These are phyloP conservation scores for Scophthalmus maximus DNA, from an alignment of 2,113 vertebrate species.

Conservation along the genomic window DNA sequence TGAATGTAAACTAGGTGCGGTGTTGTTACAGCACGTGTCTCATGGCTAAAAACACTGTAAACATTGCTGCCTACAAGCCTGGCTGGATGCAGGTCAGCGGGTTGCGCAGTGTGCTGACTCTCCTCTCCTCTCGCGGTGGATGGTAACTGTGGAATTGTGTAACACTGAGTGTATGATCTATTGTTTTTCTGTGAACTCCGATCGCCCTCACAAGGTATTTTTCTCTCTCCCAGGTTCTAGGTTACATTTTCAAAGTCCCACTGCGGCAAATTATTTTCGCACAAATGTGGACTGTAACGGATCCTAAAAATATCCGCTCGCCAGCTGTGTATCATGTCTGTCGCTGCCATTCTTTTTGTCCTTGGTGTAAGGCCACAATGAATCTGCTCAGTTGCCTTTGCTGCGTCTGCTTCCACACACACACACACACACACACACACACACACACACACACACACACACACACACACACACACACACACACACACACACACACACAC, in stretches of 20 bases:
- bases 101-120: conserved; percentile 21
- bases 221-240: background rate
- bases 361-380: conserved; percentile 20
- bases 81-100: conserved; percentile 34
- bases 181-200: background rate
- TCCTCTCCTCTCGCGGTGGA: background rate
- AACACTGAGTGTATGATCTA: background rate
- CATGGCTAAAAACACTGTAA: conserved; percentile 33
- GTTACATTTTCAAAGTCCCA: too few species aligned
- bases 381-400: conserved; percentile 39
- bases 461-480: conserved; percentile 19
- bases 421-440: conserved; percentile 18
- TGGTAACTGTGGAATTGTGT: conserved; percentile 17
- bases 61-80: conserved; percentile 12
- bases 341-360: conserved; percentile 11
- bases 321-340: conserved; percentile 11
- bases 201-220: background rate
- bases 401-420: too few species aligned
- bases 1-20: conserved; percentile 50
- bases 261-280: too few species aligned
- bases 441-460: conserved; percentile 13
- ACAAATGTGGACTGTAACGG: too few species aligned
- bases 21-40: conserved; percentile 14
- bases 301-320: background rate
- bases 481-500: conserved; percentile 13